Evolutionary conservation across 1,140 invertebrate species (phyloP).

Genomic region (Procambarus clarkii): DNA sequence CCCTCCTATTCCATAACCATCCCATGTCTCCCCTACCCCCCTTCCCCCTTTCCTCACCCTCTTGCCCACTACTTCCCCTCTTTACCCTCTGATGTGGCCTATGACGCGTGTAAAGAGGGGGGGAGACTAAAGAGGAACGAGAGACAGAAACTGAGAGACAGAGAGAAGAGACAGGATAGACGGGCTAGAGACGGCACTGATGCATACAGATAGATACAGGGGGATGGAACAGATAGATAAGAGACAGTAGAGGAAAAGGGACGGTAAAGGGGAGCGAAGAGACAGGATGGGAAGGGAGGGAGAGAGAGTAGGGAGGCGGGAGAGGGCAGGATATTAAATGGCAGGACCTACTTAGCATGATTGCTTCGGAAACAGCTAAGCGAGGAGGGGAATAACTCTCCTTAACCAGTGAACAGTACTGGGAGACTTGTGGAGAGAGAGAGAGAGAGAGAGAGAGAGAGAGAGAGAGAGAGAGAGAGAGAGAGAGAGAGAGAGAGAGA

Average conservation of each 20-base stretch:
- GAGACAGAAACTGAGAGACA: too few relatives aligned
- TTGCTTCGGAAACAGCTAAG: slow-evolving; percentile 52
- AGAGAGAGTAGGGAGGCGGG: neutral
- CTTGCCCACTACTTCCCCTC: neutral
- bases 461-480: neutral
- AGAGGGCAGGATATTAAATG: slow-evolving; percentile 43
- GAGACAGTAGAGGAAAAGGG: neutral
- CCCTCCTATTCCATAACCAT: neutral
- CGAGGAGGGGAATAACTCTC: slow-evolving; percentile 15
- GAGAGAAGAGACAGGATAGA: too few relatives aligned
- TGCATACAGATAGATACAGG: too few relatives aligned
- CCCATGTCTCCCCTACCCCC: neutral
- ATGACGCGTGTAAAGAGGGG: neutral
- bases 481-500: neutral
- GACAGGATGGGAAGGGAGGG: neutral
- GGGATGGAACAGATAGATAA: neutral
- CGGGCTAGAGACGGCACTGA: too few relatives aligned
- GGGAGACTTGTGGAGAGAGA: neutral
- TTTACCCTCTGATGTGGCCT: neutral
- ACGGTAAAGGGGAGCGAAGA: neutral
- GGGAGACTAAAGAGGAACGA: too few relatives aligned
- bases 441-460: neutral
- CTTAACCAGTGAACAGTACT: neutral
- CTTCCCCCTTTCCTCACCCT: neutral
- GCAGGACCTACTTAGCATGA: slow-evolving; percentile 53